A percentile compares a stretch with the other conserved stretches of the same genome.
These are phyloP conservation scores for Charadrius vociferus DNA, from an alignment of 2,113 vertebrate species.

Conservation along the genomic window DNA sequence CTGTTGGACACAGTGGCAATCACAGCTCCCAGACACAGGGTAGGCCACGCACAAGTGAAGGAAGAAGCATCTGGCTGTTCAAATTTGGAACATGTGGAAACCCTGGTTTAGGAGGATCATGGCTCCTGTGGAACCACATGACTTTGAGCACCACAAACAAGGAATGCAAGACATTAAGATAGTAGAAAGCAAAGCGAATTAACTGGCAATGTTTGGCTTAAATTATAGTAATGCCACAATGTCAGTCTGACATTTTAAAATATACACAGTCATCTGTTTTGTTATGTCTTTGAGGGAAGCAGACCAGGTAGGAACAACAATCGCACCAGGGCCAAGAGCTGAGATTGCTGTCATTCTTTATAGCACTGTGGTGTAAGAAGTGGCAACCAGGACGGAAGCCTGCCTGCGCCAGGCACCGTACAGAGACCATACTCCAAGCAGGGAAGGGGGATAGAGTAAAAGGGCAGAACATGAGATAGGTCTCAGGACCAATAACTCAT, in stretches of 20 bases:
- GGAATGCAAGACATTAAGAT: neutral
- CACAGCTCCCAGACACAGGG: neutral
- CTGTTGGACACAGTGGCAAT: neutral
- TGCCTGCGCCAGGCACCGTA: rapidly evolving
- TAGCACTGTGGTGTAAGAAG: neutral
- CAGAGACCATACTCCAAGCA: neutral
- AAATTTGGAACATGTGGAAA: neutral
- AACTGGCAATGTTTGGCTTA: neutral
- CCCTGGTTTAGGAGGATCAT: neutral
- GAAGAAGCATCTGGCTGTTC: neutral
- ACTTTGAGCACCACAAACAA: neutral
- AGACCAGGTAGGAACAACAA: constrained; percentile 7
- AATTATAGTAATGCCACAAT: constrained; percentile 9
- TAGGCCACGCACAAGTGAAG: neutral
- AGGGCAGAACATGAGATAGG: neutral
- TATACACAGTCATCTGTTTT: neutral
- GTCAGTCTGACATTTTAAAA: constrained; percentile 20
- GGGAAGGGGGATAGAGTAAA: neutral
- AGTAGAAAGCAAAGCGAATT: constrained; percentile 11
- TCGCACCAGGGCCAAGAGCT: constrained; percentile 1
- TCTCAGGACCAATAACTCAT: neutral
- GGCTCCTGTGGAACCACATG: neutral
- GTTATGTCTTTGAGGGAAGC: constrained; percentile 11
- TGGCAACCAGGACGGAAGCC: neutral
- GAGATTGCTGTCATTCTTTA: neutral